These are phyloP conservation scores for Brachionus rubens DNA, from an alignment of 1,140 invertebrate species.

Conservation along the genomic window DNA sequence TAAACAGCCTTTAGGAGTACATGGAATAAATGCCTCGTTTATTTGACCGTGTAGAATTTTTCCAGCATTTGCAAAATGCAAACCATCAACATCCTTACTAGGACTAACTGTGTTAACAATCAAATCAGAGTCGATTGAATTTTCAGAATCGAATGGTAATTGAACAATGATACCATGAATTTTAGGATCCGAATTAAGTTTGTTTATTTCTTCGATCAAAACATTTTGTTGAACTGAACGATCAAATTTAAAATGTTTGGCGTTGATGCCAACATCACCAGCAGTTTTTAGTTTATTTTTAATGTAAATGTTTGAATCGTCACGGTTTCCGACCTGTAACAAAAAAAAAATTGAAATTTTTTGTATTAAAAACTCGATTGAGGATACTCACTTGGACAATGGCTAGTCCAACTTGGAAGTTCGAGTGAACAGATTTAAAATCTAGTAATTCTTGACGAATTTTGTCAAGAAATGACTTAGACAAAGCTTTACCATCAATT, in stretches of 20 bases:
- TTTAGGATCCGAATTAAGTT: constrained; percentile 75
- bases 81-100: constrained; percentile 92
- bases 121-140: constrained; percentile 76
- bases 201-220: constrained; percentile 70
- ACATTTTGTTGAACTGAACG: constrained; percentile 50
- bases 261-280: constrained; percentile 80
- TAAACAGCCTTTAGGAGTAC: constrained; percentile 86
- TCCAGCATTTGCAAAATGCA: constrained; percentile 88
- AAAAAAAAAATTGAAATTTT: not conserved
- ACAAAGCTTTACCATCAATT: constrained; percentile 39
- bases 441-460: not conserved
- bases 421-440: not conserved
- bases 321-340: constrained; percentile 76
- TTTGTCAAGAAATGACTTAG: constrained; percentile 37
- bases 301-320: constrained; percentile 99
- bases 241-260: constrained; percentile 73
- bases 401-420: constrained; percentile 31
- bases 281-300: constrained; percentile 91
- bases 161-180: constrained; percentile 90
- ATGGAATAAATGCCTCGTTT: constrained; percentile 71
- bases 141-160: constrained; percentile 82
- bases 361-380: not conserved
- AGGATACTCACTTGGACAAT: constrained; percentile 22
- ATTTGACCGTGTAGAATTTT: constrained; percentile 72
- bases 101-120: constrained; percentile 81